Evolutionary conservation across 1,140 invertebrate species (phyloP).

Genomic region (Musca vetustissima): DNA sequence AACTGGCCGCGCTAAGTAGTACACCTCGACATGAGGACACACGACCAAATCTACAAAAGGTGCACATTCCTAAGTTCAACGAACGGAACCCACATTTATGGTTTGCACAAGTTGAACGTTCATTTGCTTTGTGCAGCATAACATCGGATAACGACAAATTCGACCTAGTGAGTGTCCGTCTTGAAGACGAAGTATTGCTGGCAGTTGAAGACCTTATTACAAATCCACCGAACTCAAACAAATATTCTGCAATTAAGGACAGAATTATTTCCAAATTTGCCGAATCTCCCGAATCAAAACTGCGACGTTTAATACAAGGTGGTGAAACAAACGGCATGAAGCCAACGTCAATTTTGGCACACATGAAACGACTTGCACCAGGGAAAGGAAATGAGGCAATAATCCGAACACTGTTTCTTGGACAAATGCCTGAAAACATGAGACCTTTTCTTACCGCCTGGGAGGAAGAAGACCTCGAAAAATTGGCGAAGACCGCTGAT

Average conservation of each 20-base stretch:
- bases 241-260: background rate
- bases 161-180: slow-evolving; percentile 7
- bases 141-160: slow-evolving; percentile 24
- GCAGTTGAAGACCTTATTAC: slow-evolving; percentile 22
- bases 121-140: slow-evolving; percentile 20
- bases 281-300: slow-evolving; percentile 17
- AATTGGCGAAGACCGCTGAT: background rate
- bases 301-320: slow-evolving; percentile 23
- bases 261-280: slow-evolving; percentile 22
- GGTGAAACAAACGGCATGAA: slow-evolving; percentile 10
- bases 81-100: slow-evolving; percentile 7
- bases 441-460: background rate
- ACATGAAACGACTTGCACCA: background rate
- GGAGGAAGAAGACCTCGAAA: slow-evolving; percentile 8
- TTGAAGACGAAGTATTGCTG: slow-evolving; percentile 22
- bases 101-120: slow-evolving; percentile 28
- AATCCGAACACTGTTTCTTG: slow-evolving; percentile 15
- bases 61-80: slow-evolving; percentile 22
- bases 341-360: slow-evolving; percentile 1
- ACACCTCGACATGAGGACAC: background rate
- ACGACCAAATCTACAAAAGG: background rate
- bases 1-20: too few species aligned
- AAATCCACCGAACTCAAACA: slow-evolving; percentile 4
- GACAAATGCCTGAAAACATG: slow-evolving; percentile 13
- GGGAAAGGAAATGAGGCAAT: background rate